Evolutionary conservation across 2,113 vertebrate species (phyloP), one percentile per base, ranked within the genome.

Genomic region (Thamnophis sirtalis): DNA sequence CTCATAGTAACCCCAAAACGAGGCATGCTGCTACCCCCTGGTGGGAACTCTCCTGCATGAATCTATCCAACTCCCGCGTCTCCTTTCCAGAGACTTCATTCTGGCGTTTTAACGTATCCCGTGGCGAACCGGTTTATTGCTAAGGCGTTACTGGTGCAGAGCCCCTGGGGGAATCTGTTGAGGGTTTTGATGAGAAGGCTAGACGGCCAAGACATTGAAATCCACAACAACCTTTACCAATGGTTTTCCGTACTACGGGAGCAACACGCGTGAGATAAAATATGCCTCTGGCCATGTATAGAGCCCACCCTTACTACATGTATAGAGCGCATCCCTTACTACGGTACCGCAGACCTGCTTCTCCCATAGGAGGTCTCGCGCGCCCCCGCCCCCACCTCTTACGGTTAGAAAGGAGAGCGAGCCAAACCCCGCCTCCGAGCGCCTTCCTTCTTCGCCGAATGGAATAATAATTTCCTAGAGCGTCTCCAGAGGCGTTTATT

Each of bases 11-110:
- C 22, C 4, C 53, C 33, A 54, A 48, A 54, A 38, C n/a, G 88
- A 92, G 86, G 91, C 91, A 53, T 84, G 28, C 38, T 60, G 48
- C 73, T 60, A 56, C 26, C 91, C 54, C 55, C 91, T 86, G 33
- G 55, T 51, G 88, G 88, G 55, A 33, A 5, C 22, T 89, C 4
- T 84, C 19, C 22, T 51, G 19, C 15, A 11, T 43, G 49, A 13
- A n/a, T 19, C 5, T 19, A 7, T 56, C 21, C 49, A 89, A 5
- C 26, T 26, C 33, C 26, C 19, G 91, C 5, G 89, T 43, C 63
- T 60, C 53, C 28, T 33, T 55, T 26, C 33, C 9, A 28, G 3
- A 51, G 49, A 38, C 19, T 86, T 91, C 21, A 43, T 26, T 54
- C 55, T 26, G 26, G 11, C 55, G 26, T 13, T 54, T 10, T 5